These are phyloP conservation scores for Gnathonemus longibarbis DNA, from an alignment of 2,113 vertebrate species.

Conservation along the genomic window DNA sequence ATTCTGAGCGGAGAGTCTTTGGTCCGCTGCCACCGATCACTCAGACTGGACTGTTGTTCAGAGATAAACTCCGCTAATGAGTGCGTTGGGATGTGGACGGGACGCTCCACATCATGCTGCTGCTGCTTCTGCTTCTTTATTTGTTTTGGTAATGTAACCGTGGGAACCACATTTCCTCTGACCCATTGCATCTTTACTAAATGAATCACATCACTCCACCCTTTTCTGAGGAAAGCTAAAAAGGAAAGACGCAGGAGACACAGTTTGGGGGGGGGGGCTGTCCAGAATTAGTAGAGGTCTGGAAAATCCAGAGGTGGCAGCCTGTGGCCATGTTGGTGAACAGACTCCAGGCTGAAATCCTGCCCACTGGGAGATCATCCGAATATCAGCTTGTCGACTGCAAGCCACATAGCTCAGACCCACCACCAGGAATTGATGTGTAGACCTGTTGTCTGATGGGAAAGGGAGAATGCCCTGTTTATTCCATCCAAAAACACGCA, in stretches of 20 bases:
- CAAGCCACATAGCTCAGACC: constrained; percentile 19
- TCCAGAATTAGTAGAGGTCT: background rate
- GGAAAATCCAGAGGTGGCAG: background rate
- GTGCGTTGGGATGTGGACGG: background rate
- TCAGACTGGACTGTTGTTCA: background rate
- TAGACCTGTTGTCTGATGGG: background rate
- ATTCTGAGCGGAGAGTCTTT: background rate
- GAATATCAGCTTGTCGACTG: background rate
- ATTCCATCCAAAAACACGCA: background rate
- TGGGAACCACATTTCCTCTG: constrained; percentile 44
- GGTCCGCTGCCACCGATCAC: background rate
- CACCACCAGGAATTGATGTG: constrained; percentile 16
- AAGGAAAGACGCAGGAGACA: background rate
- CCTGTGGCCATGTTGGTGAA: background rate
- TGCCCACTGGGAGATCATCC: background rate
- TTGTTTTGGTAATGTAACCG: constrained; percentile 48
- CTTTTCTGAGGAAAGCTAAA: constrained; percentile 13
- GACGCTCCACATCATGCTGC: background rate
- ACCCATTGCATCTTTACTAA: constrained; percentile 33
- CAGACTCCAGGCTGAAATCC: background rate
- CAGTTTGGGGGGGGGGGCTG: background rate
- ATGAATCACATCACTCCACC: constrained; percentile 8
- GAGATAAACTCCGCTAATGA: constrained; percentile 1
- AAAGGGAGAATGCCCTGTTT: background rate
- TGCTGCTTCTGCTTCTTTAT: constrained; percentile 17